phyloP scores from a whole-genome alignment of 1,140 invertebrate species.

The Acromyrmex charruanus region DNA sequence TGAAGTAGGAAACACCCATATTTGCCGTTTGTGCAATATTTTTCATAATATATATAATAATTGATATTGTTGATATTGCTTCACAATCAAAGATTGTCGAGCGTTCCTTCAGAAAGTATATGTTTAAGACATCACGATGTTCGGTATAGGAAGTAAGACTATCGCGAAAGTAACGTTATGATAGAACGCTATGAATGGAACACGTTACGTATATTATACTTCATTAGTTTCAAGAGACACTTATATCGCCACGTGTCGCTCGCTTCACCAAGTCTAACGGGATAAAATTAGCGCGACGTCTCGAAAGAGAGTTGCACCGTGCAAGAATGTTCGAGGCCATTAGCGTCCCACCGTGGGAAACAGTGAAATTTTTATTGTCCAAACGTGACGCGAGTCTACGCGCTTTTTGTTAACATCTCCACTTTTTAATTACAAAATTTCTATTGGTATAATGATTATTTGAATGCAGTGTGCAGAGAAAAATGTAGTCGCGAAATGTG shows the following conservation, averaged over 20 bases:
- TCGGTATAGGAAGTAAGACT: constrained; percentile 1
- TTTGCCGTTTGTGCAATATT: neutral
- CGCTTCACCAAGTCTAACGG: constrained; percentile 48
- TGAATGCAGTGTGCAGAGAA: neutral
- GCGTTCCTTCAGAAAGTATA: neutral
- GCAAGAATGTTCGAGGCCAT: constrained; percentile 25
- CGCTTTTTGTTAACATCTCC: neutral
- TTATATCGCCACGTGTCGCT: constrained; percentile 57
- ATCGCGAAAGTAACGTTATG: constrained; percentile 17
- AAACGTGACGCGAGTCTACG: neutral
- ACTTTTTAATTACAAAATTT: neutral
- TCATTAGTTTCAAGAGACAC: constrained; percentile 53
- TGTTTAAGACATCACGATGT: neutral
- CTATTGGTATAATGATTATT: neutral
- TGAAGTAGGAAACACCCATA: neutral
- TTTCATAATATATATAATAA: neutral
- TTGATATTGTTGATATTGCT: constrained; percentile 3
- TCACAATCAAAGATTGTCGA: constrained; percentile 1
- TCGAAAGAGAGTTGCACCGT: constrained; percentile 46
- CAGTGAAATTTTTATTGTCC: neutral
- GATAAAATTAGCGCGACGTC: constrained; percentile 55
- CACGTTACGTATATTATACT: constrained; percentile 40
- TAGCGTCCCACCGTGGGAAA: constrained; percentile 20
- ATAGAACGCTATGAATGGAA: neutral
- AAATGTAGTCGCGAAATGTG: neutral